Conservation (phyloP, 2,888 invertebrate species). For the Ophion ventricosus region DNA sequence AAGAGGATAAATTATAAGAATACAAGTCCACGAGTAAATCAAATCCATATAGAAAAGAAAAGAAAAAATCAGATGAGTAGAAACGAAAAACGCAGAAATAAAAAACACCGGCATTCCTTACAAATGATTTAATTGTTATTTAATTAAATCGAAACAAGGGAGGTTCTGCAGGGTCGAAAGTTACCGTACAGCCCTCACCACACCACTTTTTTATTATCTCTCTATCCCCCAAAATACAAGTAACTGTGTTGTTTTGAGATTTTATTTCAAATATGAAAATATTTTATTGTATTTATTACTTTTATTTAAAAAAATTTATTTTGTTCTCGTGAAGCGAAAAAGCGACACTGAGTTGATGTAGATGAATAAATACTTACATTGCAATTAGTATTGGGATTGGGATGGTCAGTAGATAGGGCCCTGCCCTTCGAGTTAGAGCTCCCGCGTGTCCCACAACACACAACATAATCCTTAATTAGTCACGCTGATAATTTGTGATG, state of each 20-base stretch:
- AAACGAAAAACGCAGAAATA: slow-evolving; percentile 46
- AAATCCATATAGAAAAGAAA: slow-evolving; percentile 50
- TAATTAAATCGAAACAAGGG: slow-evolving; percentile 47
- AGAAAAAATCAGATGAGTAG: slow-evolving; percentile 50
- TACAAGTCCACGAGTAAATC: slow-evolving; percentile 39
- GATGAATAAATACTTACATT: slow-evolving; percentile 82
- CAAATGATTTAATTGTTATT: slow-evolving; percentile 58
- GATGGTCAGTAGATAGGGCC: slow-evolving; percentile 82
- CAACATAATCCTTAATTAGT: slow-evolving; percentile 82
- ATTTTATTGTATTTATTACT: slow-evolving; percentile 21
- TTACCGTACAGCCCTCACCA: slow-evolving; percentile 66
- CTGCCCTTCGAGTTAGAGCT: slow-evolving; percentile 82
- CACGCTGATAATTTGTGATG: slow-evolving; percentile 78
- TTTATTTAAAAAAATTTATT: slow-evolving; percentile 5
- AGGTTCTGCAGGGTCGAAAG: slow-evolving; percentile 67
- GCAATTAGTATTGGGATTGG: slow-evolving; percentile 82
- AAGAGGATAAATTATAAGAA: slow-evolving; percentile 39
- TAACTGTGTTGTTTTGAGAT: slow-evolving; percentile 8
- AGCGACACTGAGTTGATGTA: slow-evolving; percentile 80
- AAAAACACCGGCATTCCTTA: slow-evolving; percentile 70
- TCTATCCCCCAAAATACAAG: slow-evolving; percentile 58
- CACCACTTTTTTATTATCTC: slow-evolving; percentile 59
- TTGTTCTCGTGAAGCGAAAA: slow-evolving; percentile 71
- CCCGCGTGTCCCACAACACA: slow-evolving; percentile 83
- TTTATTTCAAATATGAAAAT: slow-evolving; percentile 1